Evolutionary conservation across 2,113 vertebrate genomes (phyloP), one percentile per base, ranked within the genome.

Genomic region (Macroglossus sobrinus): DNA sequence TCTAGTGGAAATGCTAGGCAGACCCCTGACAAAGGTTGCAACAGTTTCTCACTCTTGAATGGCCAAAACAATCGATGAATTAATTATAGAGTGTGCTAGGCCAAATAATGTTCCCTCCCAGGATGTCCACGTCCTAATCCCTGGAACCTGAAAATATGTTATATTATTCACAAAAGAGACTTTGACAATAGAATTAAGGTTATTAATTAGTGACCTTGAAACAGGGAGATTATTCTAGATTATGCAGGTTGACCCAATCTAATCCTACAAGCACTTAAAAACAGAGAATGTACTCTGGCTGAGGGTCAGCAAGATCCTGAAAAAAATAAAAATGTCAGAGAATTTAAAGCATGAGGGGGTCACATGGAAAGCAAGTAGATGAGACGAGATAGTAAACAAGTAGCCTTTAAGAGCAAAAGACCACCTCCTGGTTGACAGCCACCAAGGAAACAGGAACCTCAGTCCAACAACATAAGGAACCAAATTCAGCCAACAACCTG

Each of bases 11-110:
- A 96, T 50, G 21, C 26, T 43, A 78, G 30, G 57, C 45, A 81
- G 74, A 85, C 40, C 30, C 26, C 35, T 69, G 43, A 30, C 35
- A 87, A 80, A 82, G 33, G 28, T 68, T 93, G 88, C 35, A 75
- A 97, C 88, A 26, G 80, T 91, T 94, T 97, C 22, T 86, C 45
- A 89, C 84, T 87, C 88, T 97, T 78, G 76, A 30, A 72, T 12
- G 68, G 91, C 47, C 45, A 59, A 86, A 71, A 68, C 0, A 85
- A 93, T 97, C 50, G 91, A 50, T 96, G 38, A 97, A 97, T 97
- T 97, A 97, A 97, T 97, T 98, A 96, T 80, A 74, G 16, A 47
- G 18, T 91, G 24, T 79, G 30, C 14, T 16, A 53, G 28, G 53
- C 43, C 55, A 61, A 88, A 43, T n/a, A 45, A 75, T 18, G 15